Evolutionary conservation across 1,140 invertebrate species (phyloP), one percentile per base, ranked within the genome.

Genomic region (Drosophila rhopaloa): DNA sequence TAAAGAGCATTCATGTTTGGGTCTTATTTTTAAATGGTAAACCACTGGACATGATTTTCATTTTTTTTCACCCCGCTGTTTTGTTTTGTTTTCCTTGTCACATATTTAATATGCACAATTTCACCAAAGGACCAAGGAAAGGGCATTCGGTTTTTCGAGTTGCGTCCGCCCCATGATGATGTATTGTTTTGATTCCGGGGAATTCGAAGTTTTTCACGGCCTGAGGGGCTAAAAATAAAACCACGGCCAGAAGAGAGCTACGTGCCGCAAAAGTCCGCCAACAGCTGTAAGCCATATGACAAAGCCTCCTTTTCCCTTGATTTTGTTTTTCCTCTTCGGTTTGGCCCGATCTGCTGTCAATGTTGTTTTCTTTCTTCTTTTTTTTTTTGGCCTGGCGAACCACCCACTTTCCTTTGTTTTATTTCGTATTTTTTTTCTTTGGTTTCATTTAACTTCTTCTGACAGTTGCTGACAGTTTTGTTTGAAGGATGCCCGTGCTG

Each of bases 391-490:
- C 43, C 44, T 47, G 44, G 44, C 19, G 48, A 10, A 14, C 48
- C 48, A 51, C 29, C 48, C 56, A 27, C 46, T 73, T 59, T 79
- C 29, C 53, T 68, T 79, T 57, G 58, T 70, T 79, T 70, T 68
- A 37, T 54, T 40, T 63, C 32, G 8, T 44, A 24, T 58, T 56
- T 47, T 75, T 68, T 70, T 68, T 61, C 61, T 68, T 72, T 19
- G 68, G 51, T 73, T 82, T 67, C 54, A 55, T 76, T 76, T 76
- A 86, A 88, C 82, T 86, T 86, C 83, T 88, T 88, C 63, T 86
- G 82, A 86, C 82, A 86, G 82, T 88, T 88, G 82, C 83, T 88
- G 82, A 86, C 82, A 86, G 82, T 86, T 86, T 86, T 68, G 79
- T 82, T 86, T 85, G 82, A 85, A 82, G 82, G 82, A 85, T 85